Conservation (phyloP, 2,113 vertebrate genomes). For the Phaethornis superciliosus region DNA sequence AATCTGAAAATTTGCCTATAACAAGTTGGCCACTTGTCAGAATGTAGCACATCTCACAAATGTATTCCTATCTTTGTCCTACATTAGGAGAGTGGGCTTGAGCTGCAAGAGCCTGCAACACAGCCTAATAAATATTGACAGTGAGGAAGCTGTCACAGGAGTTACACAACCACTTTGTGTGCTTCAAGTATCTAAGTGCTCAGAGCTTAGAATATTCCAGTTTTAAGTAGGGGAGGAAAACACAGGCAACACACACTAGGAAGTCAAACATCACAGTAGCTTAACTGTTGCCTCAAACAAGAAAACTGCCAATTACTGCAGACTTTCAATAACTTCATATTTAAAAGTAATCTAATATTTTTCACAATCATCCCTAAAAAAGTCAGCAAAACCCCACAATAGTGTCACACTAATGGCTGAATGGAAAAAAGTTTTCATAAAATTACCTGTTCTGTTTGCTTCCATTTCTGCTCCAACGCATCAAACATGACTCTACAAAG, state of each 20-base stretch:
- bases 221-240: not conserved
- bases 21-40: not conserved
- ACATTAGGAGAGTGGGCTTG: not conserved
- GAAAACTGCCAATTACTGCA: not conserved
- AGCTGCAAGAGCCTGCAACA: not conserved
- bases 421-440: not conserved
- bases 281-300: not conserved
- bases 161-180: not conserved
- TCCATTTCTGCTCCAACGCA: slow-evolving; percentile 99
- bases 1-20: not conserved
- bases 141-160: not conserved
- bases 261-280: not conserved
- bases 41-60: not conserved
- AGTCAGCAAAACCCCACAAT: not conserved
- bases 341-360: not conserved
- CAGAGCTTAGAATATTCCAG: not conserved
- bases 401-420: not conserved
- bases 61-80: not conserved
- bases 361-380: not conserved
- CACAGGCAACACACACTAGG: not conserved
- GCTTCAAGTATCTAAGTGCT: not conserved
- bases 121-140: not conserved
- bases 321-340: not conserved
- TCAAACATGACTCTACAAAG: slow-evolving; percentile 99
- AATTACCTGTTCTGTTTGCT: slow-evolving; percentile 95